These are phyloP conservation scores for Anhinga rufa DNA, from an alignment of 2,113 vertebrate genomes.

Conservation along the genomic window DNA sequence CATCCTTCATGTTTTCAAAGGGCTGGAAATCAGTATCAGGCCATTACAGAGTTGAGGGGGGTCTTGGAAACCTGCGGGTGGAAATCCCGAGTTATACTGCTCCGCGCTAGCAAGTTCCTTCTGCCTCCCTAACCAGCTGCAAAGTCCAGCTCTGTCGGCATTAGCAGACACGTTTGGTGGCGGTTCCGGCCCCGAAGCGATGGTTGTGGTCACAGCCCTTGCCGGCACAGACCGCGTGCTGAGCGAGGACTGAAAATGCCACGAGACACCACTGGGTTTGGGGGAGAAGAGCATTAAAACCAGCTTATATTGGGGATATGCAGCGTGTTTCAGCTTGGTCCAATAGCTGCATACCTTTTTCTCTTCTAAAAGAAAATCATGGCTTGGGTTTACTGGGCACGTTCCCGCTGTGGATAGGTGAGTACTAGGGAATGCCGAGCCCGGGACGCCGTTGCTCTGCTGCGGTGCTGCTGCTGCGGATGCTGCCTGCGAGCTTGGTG, in stretches of 20 bases:
- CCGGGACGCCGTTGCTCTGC: not conserved
- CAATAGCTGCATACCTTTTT: not conserved
- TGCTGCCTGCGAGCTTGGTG: not conserved
- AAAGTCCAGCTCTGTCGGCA: fast-evolving
- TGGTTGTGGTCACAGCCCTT: not conserved
- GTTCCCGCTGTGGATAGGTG: not conserved
- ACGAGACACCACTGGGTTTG: fast-evolving
- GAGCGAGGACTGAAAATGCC: not conserved
- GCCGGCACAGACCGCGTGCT: not conserved
- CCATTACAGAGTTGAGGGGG: not conserved
- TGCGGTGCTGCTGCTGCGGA: fast-evolving
- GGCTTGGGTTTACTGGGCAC: not conserved
- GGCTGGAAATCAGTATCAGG: not conserved
- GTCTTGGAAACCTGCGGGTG: not conserved
- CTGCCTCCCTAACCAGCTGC: not conserved
- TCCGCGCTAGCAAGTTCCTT: not conserved
- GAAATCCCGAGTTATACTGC: fast-evolving
- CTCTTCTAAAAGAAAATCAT: not conserved
- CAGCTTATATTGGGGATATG: too few species aligned
- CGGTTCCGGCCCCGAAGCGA: not conserved
- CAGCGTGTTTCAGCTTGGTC: fast-evolving
- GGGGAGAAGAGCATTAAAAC: not conserved
- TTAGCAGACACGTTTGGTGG: not conserved
- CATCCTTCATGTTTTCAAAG: not conserved
- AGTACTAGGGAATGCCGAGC: not conserved